Evolutionary conservation across 2,888 invertebrate species (phyloP), one percentile per base, ranked within the genome.

Genomic region (Formica aserva): DNA sequence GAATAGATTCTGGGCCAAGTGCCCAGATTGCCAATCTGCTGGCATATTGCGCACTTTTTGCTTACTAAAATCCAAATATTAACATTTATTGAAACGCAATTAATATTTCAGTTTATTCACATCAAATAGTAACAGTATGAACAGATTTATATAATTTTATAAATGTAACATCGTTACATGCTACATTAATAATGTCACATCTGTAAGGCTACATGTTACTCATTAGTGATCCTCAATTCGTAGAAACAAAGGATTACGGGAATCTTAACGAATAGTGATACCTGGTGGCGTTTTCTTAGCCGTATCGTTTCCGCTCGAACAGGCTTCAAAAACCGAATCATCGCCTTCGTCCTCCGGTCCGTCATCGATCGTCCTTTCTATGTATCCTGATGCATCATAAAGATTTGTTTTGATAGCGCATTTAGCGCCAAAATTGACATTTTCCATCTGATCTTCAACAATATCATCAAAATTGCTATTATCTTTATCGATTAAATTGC

Each of bases 321-420:
- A 91, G 3, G 92, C 89, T 82, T 94, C 94, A 77, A 94, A 94
- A 63, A 94, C 94, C 22, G 94, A 94, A 84, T 94, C 94, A 66
- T 94, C 94, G 15, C 93, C 94, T 38, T 94, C 94, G 15, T 94
- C 94, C 11, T 94, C 94, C 3, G 93, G 92, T 3, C 92, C 93
- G 38, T 93, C 93, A 85, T 91, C 92, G 75, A 94, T 91, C 38
- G 92, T 94, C 83, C 93, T 91, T 85, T 93, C 94, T 55, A 93
- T 94, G 65, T 93, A 93, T 8, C 91, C 94, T 32, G 91, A 90
- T 0, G 90, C 91, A 45, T 92, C 87, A 57, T 87, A 93, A 11
- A 92, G 89, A 84, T 92, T 90, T 29, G 63, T 86, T 55, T 86
- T 90, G 26, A 77, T 80, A n/a, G 48, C 48, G 29, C 67, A 18